Conservation (phyloP, 2,888 invertebrate genomes). For the Dexiosoma caninum region DNA sequence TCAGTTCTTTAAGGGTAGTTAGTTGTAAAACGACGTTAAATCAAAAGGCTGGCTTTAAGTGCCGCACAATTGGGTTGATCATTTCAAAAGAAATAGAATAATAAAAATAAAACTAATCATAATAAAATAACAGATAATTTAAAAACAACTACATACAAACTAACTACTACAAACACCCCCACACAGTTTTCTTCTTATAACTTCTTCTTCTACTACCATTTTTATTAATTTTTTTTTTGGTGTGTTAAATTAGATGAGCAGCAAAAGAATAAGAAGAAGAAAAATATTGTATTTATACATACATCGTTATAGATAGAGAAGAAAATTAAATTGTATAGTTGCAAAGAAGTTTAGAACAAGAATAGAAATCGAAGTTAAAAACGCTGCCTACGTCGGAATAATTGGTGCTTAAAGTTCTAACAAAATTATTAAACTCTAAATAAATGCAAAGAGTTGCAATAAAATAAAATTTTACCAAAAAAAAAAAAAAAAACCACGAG, state of each 20-base stretch:
- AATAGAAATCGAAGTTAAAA: constrained; percentile 52
- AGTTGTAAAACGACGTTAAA: constrained; percentile 75
- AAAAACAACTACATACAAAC: constrained; percentile 20
- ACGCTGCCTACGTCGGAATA: constrained; percentile 63
- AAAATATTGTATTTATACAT: constrained; percentile 60
- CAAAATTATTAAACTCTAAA: neutral
- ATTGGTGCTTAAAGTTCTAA: constrained; percentile 48
- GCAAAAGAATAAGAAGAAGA: constrained; percentile 36
- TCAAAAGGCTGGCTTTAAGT: constrained; percentile 67
- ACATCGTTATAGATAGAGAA: constrained; percentile 57
- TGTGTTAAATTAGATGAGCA: constrained; percentile 61
- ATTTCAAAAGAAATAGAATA: constrained; percentile 26
- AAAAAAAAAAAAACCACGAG: constrained; percentile 6
- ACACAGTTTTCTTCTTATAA: constrained; percentile 27
- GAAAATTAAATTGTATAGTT: constrained; percentile 49
- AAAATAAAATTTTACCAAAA: neutral
- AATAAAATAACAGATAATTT: too few relatives aligned
- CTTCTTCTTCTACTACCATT: neutral
- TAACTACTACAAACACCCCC: constrained; percentile 15
- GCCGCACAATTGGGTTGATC: constrained; percentile 76
- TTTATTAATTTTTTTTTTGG: constrained; percentile 37
- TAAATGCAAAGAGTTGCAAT: neutral
- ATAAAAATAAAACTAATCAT: neutral
- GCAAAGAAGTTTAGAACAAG: constrained; percentile 49
- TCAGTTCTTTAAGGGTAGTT: constrained; percentile 77